Evolutionary conservation across 2,113 vertebrate genomes (phyloP).

Genomic region (Salvator merianae): DNA sequence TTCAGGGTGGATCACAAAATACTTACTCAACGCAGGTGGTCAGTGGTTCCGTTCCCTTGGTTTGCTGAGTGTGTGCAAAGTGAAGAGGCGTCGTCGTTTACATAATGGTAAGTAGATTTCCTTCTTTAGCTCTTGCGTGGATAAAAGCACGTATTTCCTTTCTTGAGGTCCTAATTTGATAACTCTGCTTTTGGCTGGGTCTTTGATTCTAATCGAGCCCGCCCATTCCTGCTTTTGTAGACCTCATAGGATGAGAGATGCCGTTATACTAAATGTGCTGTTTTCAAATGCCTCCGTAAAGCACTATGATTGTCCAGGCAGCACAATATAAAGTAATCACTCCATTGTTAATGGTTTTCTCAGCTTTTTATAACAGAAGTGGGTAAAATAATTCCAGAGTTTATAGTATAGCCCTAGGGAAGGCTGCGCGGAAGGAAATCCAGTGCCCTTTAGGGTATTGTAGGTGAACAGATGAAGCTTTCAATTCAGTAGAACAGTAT

Average conservation of each 20-base stretch:
- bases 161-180: background rate
- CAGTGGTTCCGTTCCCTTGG: background rate
- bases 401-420: background rate
- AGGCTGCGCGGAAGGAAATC: background rate
- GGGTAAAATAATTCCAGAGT: background rate
- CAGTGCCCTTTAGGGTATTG: background rate
- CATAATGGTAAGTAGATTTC: slow-evolving; percentile 13
- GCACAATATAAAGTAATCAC: no score
- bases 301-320: no score
- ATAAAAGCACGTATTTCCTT: background rate
- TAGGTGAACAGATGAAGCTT: background rate
- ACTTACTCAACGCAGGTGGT: background rate
- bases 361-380: no score
- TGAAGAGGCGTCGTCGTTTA: background rate
- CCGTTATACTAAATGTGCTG: background rate
- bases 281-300: background rate
- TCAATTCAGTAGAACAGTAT: no score
- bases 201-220: no score
- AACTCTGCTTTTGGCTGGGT: no score
- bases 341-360: background rate
- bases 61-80: background rate
- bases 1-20: background rate
- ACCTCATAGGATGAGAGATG: background rate
- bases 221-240: background rate
- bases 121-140: background rate